Evolutionary conservation across 2,797 vertebrate species (phyloP).

Genomic region (Pseudochirops corinnae): DNA sequence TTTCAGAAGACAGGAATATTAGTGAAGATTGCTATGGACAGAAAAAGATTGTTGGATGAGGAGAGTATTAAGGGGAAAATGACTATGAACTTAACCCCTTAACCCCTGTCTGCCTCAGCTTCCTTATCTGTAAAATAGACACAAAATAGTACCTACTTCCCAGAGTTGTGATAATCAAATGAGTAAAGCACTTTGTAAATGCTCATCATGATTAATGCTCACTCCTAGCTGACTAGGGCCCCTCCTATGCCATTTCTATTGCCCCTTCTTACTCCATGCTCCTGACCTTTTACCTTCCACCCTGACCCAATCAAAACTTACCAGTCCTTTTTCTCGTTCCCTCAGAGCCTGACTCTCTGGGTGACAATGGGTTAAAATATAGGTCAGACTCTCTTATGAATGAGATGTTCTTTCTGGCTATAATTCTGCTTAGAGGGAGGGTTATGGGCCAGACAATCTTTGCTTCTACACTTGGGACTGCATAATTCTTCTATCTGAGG

Average conservation of each 20-base stretch:
- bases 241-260: background rate
- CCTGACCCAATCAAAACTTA: constrained; percentile 35
- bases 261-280: background rate
- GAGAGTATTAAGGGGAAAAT: background rate
- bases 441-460: background rate
- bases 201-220: background rate
- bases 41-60: background rate
- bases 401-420: constrained; percentile 36
- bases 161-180: background rate
- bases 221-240: background rate
- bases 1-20: background rate
- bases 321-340: constrained; percentile 21
- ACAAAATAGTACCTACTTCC: background rate
- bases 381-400: background rate
- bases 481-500: constrained; percentile 14
- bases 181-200: background rate
- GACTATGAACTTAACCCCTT: background rate
- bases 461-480: constrained; percentile 13
- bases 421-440: constrained; percentile 3
- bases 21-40: background rate
- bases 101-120: background rate
- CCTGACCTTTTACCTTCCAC: background rate
- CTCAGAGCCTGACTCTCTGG: constrained; percentile 2
- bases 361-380: constrained; percentile 6
- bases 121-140: background rate